Conservation (phyloP, 2,113 vertebrate genomes). For the Rallus limicola region DNA sequence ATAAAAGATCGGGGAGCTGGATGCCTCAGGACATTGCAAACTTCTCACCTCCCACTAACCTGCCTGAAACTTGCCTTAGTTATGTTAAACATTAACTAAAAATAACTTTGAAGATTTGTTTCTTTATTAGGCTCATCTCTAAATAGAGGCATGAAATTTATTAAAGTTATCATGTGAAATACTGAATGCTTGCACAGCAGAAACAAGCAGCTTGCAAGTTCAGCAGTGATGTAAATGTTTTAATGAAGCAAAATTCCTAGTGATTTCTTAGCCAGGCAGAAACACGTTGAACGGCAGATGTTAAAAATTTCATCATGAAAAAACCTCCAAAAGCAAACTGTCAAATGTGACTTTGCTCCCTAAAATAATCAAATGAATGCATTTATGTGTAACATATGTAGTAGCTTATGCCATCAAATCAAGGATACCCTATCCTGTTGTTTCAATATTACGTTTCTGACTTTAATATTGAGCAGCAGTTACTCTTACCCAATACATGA, state of each 20-base stretch:
- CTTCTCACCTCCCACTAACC: conserved; percentile 45
- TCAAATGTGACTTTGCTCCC: neutral
- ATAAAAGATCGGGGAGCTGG: neutral
- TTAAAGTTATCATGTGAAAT: neutral
- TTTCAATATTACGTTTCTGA: neutral
- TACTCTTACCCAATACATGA: neutral
- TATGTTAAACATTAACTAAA: neutral
- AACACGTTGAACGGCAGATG: neutral
- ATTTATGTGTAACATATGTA: rapidly evolving
- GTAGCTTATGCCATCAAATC: neutral
- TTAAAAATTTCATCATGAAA: neutral
- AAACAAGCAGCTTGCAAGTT: conserved; percentile 39
- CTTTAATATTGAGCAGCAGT: neutral
- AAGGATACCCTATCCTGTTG: neutral
- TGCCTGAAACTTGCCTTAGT: conserved; percentile 38
- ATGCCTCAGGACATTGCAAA: conserved; percentile 36
- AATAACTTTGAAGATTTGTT: conserved; percentile 20
- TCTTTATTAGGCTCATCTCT: neutral
- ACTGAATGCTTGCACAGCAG: conserved; percentile 49
- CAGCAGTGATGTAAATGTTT: conserved; percentile 23
- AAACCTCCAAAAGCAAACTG: neutral
- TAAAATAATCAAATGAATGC: neutral
- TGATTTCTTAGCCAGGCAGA: neutral
- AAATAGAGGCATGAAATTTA: conserved; percentile 3
- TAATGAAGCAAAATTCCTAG: neutral